Conservation (phyloP, 2,888 invertebrate species). For the Apamea crenata region DNA sequence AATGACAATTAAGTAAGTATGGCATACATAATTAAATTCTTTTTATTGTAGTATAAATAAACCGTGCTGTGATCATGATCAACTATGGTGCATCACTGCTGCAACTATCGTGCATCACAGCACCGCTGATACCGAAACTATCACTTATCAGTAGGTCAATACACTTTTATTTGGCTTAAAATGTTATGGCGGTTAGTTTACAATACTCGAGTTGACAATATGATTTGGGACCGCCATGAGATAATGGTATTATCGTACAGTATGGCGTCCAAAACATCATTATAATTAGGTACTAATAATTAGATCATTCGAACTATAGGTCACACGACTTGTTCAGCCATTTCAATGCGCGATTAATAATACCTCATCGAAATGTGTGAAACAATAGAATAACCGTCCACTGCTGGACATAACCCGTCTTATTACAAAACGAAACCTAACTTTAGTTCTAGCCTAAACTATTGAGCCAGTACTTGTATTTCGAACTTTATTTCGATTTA, state of each 20-base stretch:
- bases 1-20: not conserved
- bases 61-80: not conserved
- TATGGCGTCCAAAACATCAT: not conserved
- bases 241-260: not conserved
- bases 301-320: not conserved
- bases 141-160: conserved; percentile 18
- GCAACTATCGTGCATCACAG: not conserved
- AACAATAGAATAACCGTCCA: not conserved
- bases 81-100: not conserved
- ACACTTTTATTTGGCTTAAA: conserved; percentile 14
- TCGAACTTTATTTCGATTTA: too few species aligned
- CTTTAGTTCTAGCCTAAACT: too few species aligned
- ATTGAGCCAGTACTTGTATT: too few species aligned
- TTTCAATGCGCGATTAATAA: not conserved
- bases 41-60: not conserved
- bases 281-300: not conserved
- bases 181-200: conserved; percentile 2
- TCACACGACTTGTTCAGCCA: not conserved
- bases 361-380: not conserved
- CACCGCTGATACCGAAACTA: not conserved
- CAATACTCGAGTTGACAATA: conserved; percentile 1
- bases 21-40: not conserved
- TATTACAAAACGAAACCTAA: too few species aligned
- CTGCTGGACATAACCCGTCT: not conserved
- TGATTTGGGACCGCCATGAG: conserved; percentile 6